Conservation (phyloP, 2,888 invertebrate species). For the Polydesmus complanatus region DNA sequence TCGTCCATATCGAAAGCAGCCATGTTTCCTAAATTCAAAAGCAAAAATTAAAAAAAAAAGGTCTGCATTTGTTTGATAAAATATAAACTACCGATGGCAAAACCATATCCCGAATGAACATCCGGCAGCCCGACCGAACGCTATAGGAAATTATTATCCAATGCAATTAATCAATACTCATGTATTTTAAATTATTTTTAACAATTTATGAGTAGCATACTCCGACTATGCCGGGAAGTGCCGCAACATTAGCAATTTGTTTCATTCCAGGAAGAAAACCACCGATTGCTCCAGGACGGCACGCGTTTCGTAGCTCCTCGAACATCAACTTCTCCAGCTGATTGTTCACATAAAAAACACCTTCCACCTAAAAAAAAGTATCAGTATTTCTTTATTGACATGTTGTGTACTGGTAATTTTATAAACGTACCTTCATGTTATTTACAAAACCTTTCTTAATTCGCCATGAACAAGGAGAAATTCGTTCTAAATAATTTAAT, state of each 20-base stretch:
- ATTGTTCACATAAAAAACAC: constrained; percentile 88
- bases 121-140: constrained; percentile 88
- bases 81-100: constrained; percentile 68
- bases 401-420: not conserved
- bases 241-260: constrained; percentile 98
- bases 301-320: constrained; percentile 83
- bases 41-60: constrained; percentile 9
- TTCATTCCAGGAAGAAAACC: constrained; percentile 97
- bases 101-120: constrained; percentile 97
- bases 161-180: no score
- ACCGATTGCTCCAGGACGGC: constrained; percentile 75
- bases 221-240: constrained; percentile 91
- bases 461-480: constrained; percentile 69
- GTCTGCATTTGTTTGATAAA: constrained; percentile 10
- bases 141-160: constrained; percentile 26
- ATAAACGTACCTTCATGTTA: constrained; percentile 68
- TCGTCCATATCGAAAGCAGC: constrained; percentile 94
- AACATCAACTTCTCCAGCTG: constrained; percentile 89
- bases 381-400: not conserved
- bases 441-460: constrained; percentile 99
- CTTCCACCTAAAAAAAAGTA: constrained; percentile 57
- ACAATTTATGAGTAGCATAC: constrained; percentile 27
- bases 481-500: constrained; percentile 76
- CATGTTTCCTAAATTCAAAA: constrained; percentile 79
- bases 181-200: no score